A percentile compares a stretch with the other conserved stretches of the same genome.
Conservation (phyloP, 2,797 vertebrate species). For the Megalops cyprinoides region DNA sequence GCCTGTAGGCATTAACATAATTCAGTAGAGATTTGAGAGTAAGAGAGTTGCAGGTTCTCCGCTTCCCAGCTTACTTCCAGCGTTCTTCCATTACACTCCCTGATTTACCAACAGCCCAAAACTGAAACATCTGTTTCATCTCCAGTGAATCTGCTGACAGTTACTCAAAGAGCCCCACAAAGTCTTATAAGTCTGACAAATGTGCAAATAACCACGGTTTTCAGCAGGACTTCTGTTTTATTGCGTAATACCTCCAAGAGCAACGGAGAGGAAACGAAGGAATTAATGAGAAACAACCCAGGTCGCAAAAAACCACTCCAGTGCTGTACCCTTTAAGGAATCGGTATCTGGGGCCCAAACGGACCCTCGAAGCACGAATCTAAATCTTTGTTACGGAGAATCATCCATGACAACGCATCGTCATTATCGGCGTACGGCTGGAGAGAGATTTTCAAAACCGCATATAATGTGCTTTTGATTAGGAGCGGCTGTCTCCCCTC, state of each 20-base stretch:
- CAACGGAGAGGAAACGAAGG: not conserved
- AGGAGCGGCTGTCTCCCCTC: constrained; percentile 20
- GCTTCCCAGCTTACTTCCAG: too few species aligned
- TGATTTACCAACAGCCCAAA: constrained; percentile 46
- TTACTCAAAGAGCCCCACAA: constrained; percentile 32
- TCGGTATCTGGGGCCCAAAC: not conserved
- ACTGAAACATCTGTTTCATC: constrained; percentile 49
- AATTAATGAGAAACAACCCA: not conserved
- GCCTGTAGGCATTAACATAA: too few species aligned
- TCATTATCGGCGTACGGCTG: not conserved
- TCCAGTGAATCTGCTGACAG: constrained; percentile 42
- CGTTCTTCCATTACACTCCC: too few species aligned
- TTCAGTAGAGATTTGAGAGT: too few species aligned
- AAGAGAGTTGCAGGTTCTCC: not conserved
- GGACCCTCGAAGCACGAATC: not conserved
- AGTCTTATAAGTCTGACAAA: too few species aligned
- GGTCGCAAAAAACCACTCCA: not conserved
- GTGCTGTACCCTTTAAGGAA: not conserved
- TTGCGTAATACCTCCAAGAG: not conserved
- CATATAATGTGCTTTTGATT: constrained; percentile 42
- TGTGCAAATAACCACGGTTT: too few species aligned
- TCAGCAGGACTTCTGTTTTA: not conserved
- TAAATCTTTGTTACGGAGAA: not conserved
- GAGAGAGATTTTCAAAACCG: constrained; percentile 30
- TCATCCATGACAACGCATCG: not conserved